These are phyloP conservation scores for Drosophila mercatorum DNA, from an alignment of 2,888 invertebrate species.

Conservation along the genomic window DNA sequence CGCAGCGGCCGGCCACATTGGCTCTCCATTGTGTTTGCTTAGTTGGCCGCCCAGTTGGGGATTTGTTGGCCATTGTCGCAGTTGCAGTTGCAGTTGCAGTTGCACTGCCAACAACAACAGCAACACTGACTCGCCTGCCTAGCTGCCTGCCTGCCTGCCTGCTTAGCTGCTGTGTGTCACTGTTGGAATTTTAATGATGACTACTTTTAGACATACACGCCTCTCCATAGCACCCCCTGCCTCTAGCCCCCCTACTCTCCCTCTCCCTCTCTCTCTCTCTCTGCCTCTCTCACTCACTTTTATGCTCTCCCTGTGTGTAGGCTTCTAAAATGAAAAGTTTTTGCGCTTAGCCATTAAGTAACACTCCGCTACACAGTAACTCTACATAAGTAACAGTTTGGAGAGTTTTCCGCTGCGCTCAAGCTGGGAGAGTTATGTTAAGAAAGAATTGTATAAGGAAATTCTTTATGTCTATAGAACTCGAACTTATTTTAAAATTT, in stretches of 20 bases:
- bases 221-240: slow-evolving; percentile 60
- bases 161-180: slow-evolving; percentile 67
- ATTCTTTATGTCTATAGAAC: too few species aligned
- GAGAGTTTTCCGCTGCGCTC: background rate
- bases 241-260: background rate
- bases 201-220: slow-evolving; percentile 80
- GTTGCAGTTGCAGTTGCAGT: slow-evolving; percentile 19
- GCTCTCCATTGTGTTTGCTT: slow-evolving; percentile 57
- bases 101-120: background rate
- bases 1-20: slow-evolving; percentile 39
- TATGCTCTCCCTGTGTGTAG: slow-evolving; percentile 34
- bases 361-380: slow-evolving; percentile 36
- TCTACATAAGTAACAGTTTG: background rate
- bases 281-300: background rate
- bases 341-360: slow-evolving; percentile 35
- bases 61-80: slow-evolving; percentile 64
- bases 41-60: slow-evolving; percentile 74
- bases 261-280: slow-evolving; percentile 11
- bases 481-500: too few species aligned
- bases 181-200: slow-evolving; percentile 82
- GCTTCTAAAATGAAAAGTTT: slow-evolving; percentile 46
- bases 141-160: slow-evolving; percentile 11
- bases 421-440: background rate
- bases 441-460: background rate
- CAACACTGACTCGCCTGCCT: slow-evolving; percentile 3